Base-by-base conservation (phyloP, 1,140 invertebrate species). In the Berghia stephanieae region DNA sequence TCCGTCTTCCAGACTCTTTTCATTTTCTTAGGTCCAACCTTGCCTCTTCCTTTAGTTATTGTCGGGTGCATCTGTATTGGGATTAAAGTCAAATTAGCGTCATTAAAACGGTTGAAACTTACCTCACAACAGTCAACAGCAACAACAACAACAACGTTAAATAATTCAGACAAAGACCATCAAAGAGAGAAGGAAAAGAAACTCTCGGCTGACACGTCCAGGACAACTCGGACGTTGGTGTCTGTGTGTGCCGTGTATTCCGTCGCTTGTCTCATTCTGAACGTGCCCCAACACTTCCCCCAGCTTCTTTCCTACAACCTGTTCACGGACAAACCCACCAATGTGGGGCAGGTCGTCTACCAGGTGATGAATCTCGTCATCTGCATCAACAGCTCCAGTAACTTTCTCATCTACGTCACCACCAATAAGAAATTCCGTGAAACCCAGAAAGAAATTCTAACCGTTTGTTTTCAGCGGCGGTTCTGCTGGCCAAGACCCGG, bases 381-480 rank as follows among this genome's bases (percentile, higher is more conserved):
- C n/a, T 55, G 72, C 55, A 34, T 63, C 40, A 75, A 75, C 44
- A 40, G 34, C 27, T 60, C 72, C 10, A 3, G 42, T 38, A 72
- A 72, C 34, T 72, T 72, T 38, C n/a, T 72, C 31, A 72, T 72
- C 46, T 72, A 72, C 46, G 49, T 72, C 2, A 31, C 42, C 5
- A 42, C 42, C 2, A 72, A 31, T 36, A 52, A 18, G 38, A 72
- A 42, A 10, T 72, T 72, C 40, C 6, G 70, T n/a, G 16, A 55
- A 5, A 55, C 70, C 2, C n/a, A n/a, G n/a, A n/a, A n/a, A n/a
- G n/a, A n/a, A n/a, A n/a, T n/a, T n/a, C n/a, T n/a, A n/a, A n/a
- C n/a, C n/a, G n/a, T n/a, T n/a, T n/a, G n/a, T n/a, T n/a, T n/a
- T n/a, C n/a, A n/a, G n/a, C n/a, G n/a, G n/a, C n/a, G n/a, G n/a